Conservation (phyloP, 2,113 vertebrate species). For the Chrysochloris asiatica region DNA sequence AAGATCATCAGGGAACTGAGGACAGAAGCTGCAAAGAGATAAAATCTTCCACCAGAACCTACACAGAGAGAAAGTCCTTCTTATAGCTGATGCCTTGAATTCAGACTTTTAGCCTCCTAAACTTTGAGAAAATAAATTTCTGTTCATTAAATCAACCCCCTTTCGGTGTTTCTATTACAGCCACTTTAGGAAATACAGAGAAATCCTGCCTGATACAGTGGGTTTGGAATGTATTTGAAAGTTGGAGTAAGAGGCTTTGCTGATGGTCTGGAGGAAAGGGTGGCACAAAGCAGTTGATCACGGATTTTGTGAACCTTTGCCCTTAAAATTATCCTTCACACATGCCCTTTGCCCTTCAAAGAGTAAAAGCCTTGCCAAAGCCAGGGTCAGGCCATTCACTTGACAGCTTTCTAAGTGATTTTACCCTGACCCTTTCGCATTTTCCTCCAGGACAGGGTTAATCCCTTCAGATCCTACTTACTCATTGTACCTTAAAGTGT, state of each 20-base stretch:
- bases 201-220: not conserved
- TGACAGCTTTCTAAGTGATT: not conserved
- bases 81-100: not conserved
- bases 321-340: not conserved
- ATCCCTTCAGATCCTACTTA: not conserved
- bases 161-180: not conserved
- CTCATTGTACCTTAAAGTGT: not conserved
- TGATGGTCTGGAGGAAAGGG: not conserved
- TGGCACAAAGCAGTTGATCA: not conserved
- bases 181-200: not conserved
- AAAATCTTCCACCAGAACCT: not conserved
- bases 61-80: not conserved
- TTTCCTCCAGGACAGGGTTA: not conserved
- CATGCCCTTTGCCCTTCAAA: not conserved
- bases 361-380: conserved; percentile 50
- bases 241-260: not conserved
- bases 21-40: not conserved
- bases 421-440: not conserved
- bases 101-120: not conserved
- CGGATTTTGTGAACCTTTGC: not conserved
- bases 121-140: not conserved
- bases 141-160: not conserved
- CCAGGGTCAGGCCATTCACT: not conserved
- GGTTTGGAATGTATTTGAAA: not conserved
- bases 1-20: not conserved